A percentile compares a stretch with the other conserved stretches of the same genome.
Conservation (phyloP, 2,888 invertebrate genomes). For the Seira musarum region DNA sequence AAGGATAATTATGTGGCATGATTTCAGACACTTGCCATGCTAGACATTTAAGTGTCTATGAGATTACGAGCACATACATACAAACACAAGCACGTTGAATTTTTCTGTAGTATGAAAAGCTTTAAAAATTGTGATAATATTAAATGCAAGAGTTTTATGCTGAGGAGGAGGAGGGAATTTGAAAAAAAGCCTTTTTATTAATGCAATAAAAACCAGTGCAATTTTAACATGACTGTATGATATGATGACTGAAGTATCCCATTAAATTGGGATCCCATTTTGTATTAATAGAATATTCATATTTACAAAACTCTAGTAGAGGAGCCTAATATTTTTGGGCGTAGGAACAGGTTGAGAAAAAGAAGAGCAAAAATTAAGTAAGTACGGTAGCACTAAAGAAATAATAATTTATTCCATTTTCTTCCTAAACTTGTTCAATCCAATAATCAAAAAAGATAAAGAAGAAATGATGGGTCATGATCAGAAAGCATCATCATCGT, state of each 20-base stretch:
- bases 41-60: not conserved
- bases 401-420: constrained; percentile 61
- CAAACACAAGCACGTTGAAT: not conserved
- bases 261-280: not conserved
- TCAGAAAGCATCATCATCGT: constrained; percentile 52
- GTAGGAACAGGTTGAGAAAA: constrained; percentile 31
- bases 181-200: too few species aligned
- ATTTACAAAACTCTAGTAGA: not conserved
- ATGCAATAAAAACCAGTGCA: not conserved
- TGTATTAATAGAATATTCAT: constrained; percentile 7
- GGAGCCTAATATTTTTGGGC: not conserved
- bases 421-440: constrained; percentile 57
- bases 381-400: constrained; percentile 51
- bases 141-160: too few species aligned
- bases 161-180: too few species aligned
- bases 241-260: constrained; percentile 2
- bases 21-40: not conserved
- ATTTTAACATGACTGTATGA: not conserved
- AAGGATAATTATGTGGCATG: constrained; percentile 3
- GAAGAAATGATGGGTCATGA: constrained; percentile 53
- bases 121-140: not conserved
- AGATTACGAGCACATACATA: not conserved
- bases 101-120: not conserved
- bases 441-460: constrained; percentile 54
- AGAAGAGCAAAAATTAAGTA: constrained; percentile 33